A percentile compares a stretch with the other conserved stretches of the same genome.
Evolutionary conservation across 2,888 invertebrate species (phyloP).

Genomic region (Arctia plantaginis): DNA sequence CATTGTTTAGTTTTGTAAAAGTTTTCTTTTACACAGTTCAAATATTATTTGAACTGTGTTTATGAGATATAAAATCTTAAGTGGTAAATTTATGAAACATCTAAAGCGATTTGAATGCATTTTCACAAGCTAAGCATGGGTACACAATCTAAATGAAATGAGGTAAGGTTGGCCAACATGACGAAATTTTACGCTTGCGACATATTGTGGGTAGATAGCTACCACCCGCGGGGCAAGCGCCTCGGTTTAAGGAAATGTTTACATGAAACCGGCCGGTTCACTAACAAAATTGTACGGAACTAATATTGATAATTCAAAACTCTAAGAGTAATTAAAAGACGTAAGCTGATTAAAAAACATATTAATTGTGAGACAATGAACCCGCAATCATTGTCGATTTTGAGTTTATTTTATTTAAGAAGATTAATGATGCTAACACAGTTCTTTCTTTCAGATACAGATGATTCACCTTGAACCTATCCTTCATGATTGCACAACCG

Average conservation of each 20-base stretch:
- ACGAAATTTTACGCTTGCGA: conserved; percentile 68
- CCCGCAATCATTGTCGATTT: background rate
- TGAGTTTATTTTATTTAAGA: background rate
- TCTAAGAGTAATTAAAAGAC: background rate
- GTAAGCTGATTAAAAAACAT: background rate
- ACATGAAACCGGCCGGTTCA: conserved; percentile 11
- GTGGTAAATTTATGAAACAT: conserved; percentile 19
- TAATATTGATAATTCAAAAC: background rate
- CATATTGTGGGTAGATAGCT: conserved; percentile 49
- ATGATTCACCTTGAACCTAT: background rate
- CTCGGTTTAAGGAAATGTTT: conserved; percentile 18
- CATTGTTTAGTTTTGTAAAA: conserved; percentile 3
- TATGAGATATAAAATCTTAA: conserved; percentile 2
- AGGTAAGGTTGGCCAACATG: conserved; percentile 66
- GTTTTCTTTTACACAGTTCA: background rate
- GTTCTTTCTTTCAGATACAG: background rate
- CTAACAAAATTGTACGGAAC: background rate
- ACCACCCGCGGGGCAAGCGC: conserved; percentile 47
- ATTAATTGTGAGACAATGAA: background rate
- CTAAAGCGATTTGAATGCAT: conserved; percentile 31
- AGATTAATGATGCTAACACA: background rate
- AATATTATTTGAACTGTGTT: background rate
- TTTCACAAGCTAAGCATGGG: conserved; percentile 53
- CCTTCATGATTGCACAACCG: background rate
- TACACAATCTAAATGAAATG: conserved; percentile 62